These are phyloP conservation scores for Eupithecia dodoneata DNA, from an alignment of 2,888 invertebrate genomes.

Conservation along the genomic window DNA sequence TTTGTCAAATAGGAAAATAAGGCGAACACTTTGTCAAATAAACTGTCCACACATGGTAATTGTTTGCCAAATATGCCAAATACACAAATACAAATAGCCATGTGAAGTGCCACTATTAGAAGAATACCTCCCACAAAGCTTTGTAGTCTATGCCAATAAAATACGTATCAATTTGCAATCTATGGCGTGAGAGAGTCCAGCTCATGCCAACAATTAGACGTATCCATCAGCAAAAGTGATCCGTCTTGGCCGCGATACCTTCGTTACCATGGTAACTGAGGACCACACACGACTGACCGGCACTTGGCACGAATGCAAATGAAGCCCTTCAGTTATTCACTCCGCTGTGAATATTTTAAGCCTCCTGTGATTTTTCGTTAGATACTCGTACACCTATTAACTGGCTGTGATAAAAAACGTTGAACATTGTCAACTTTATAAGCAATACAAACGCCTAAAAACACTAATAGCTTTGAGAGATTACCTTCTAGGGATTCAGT, in stretches of 20 bases:
- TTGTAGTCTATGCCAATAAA: slow-evolving; percentile 21
- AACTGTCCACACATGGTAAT: no score
- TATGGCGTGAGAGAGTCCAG: slow-evolving; percentile 17
- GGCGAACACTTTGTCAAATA: no score
- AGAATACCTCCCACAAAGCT: slow-evolving; percentile 34
- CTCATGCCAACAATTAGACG: slow-evolving; percentile 72
- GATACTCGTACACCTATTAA: slow-evolving; percentile 1
- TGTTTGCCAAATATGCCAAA: no score
- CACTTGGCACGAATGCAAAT: slow-evolving; percentile 69
- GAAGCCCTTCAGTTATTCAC: slow-evolving; percentile 62
- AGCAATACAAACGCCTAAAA: neutral
- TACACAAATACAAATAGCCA: no score
- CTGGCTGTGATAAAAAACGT: neutral
- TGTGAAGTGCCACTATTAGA: no score
- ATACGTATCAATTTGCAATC: slow-evolving; percentile 13
- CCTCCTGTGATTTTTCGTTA: neutral
- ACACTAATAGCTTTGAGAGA: neutral
- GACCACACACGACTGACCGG: slow-evolving; percentile 78
- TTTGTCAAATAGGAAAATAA: no score
- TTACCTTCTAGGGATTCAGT: neutral
- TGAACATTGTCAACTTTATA: neutral
- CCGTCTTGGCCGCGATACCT: slow-evolving; percentile 50
- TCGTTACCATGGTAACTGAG: slow-evolving; percentile 71
- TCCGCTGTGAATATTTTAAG: slow-evolving; percentile 63
- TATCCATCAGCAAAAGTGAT: slow-evolving; percentile 71